A percentile compares a stretch with the other conserved stretches of the same genome.
These are phyloP conservation scores for Pangasius krempfi DNA, from an alignment of 2,797 vertebrate species.

Conservation along the genomic window DNA sequence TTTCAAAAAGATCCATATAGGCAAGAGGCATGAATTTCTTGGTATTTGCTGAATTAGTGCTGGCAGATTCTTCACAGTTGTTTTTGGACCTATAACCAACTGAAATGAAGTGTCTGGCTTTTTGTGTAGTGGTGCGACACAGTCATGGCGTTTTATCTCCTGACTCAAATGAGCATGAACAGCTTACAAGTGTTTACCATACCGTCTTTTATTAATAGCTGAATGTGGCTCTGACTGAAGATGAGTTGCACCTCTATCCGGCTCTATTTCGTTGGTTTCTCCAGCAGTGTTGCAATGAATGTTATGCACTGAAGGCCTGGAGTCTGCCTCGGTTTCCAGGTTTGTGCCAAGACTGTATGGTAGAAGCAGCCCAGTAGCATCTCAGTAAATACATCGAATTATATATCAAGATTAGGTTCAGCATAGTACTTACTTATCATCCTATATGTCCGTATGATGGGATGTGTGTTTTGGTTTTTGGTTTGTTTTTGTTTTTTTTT, in stretches of 20 bases:
- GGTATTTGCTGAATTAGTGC: conserved; percentile 17
- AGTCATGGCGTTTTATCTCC: conserved; percentile 31
- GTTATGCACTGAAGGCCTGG: conserved; percentile 42
- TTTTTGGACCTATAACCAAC: conserved; percentile 63
- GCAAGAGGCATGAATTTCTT: conserved; percentile 5
- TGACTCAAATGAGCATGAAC: conserved; percentile 30
- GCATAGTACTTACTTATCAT: conserved; percentile 73
- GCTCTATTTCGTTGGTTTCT: conserved; percentile 29
- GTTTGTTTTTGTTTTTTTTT: conserved; percentile 55
- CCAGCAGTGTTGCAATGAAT: conserved; percentile 29
- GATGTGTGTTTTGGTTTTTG: conserved; percentile 41
- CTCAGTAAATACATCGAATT: conserved; percentile 14
- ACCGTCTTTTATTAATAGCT: conserved; percentile 32
- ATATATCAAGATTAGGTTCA: conserved; percentile 7
- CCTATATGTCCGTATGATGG: conserved; percentile 53
- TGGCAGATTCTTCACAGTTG: conserved; percentile 58
- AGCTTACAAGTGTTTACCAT: conserved; percentile 32
- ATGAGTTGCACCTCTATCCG: conserved; percentile 21
- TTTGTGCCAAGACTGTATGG: conserved; percentile 31
- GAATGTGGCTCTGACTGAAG: conserved; percentile 34
- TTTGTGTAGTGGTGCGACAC: conserved; percentile 55
- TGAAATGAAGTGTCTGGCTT: conserved; percentile 62
- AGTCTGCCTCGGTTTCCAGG: conserved; percentile 16
- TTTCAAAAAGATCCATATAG: conserved; percentile 66
- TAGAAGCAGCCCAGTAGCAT: conserved; percentile 24